A percentile compares a stretch with the other conserved stretches of the same genome.
Evolutionary conservation across 2,113 vertebrate genomes (phyloP).

Genomic region (Charadrius vociferus): DNA sequence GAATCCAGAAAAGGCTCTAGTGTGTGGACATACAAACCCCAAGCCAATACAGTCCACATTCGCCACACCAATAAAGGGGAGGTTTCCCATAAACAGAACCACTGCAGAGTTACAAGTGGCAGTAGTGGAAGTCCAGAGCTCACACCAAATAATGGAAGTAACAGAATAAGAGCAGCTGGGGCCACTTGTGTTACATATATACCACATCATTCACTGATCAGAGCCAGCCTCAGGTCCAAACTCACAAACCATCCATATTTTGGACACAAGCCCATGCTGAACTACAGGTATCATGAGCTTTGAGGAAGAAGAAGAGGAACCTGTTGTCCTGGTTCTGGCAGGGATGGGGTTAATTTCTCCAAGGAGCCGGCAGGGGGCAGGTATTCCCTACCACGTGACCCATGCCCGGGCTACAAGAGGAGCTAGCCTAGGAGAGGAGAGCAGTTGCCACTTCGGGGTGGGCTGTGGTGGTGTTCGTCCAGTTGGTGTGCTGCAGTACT

Average conservation of each 20-base stretch:
- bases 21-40: not conserved
- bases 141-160: not conserved
- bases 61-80: not conserved
- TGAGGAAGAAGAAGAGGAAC: not conserved
- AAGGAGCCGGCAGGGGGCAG: too few species aligned
- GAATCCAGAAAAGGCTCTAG: not conserved
- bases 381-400: too few species aligned
- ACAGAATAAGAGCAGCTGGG: not conserved
- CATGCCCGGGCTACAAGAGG: too few species aligned
- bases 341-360: too few species aligned
- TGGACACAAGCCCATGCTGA: not conserved
- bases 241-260: not conserved
- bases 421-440: too few species aligned
- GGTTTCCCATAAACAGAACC: not conserved
- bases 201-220: not conserved
- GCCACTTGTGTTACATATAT: not conserved
- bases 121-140: not conserved
- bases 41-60: not conserved
- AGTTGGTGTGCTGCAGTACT: too few species aligned
- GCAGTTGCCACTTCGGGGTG: too few species aligned
- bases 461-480: too few species aligned
- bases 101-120: not conserved
- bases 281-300: not conserved
- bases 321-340: too few species aligned
- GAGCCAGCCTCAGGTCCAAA: not conserved